Conservation (phyloP, 2,113 vertebrate species). For the Muntiacus reevesi region DNA sequence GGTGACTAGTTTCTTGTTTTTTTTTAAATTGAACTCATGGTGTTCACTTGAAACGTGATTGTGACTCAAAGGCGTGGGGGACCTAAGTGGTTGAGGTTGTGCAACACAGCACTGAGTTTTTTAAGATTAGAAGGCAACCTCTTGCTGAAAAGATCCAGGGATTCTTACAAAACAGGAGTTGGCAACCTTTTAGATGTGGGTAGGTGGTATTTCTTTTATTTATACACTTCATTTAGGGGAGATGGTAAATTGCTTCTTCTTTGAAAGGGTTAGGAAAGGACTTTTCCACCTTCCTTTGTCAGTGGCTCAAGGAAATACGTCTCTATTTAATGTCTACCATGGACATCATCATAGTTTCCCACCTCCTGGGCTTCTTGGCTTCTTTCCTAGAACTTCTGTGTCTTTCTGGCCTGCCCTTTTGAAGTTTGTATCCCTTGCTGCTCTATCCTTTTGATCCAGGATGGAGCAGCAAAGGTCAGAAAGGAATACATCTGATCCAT, state of each 20-base stretch:
- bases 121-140: not conserved
- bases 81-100: not conserved
- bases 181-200: conserved; percentile 21
- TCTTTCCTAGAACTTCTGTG: not conserved
- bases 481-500: not conserved
- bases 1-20: not conserved
- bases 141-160: not conserved
- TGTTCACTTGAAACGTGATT: not conserved
- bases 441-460: not conserved
- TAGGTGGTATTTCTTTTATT: conserved; percentile 35
- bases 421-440: not conserved
- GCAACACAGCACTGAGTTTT: not conserved
- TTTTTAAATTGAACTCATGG: not conserved
- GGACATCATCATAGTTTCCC: not conserved
- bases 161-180: conserved; percentile 4
- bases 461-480: not conserved
- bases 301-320: not conserved
- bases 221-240: conserved; percentile 15
- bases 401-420: not conserved
- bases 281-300: not conserved
- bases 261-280: not conserved
- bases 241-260: not conserved
- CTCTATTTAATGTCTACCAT: not conserved
- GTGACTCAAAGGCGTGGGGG: not conserved
- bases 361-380: not conserved